Conservation (phyloP, 2,888 invertebrate genomes). For the Eulithis testata region DNA sequence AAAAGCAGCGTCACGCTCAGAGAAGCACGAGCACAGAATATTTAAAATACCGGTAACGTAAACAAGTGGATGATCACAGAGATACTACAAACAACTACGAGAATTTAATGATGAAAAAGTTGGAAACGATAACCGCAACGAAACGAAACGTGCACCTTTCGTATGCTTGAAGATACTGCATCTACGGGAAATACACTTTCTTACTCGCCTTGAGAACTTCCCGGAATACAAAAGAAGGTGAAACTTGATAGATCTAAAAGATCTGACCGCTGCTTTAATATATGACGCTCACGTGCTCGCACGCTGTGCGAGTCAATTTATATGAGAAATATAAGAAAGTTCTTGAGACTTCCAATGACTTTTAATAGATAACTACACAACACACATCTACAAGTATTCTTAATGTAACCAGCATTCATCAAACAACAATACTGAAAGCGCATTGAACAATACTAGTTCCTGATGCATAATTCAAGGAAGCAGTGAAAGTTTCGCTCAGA, state of each 20-base stretch:
- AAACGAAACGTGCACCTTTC: slow-evolving; percentile 27
- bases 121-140: slow-evolving; percentile 34
- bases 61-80: slow-evolving; percentile 35
- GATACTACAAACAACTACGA: slow-evolving; percentile 30
- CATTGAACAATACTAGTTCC: slow-evolving; percentile 31
- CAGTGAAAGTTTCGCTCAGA: slow-evolving; percentile 43
- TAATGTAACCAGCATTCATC: slow-evolving; percentile 3
- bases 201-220: slow-evolving; percentile 45
- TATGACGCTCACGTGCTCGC: slow-evolving; percentile 35
- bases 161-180: slow-evolving; percentile 32
- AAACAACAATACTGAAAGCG: slow-evolving; percentile 11
- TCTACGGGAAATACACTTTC: slow-evolving; percentile 64
- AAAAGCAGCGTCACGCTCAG: slow-evolving; percentile 66
- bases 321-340: slow-evolving; percentile 20
- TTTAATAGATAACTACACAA: slow-evolving; percentile 4
- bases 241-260: slow-evolving; percentile 56
- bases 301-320: slow-evolving; percentile 24
- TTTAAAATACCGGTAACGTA: slow-evolving; percentile 47
- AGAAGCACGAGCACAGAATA: slow-evolving; percentile 57
- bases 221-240: slow-evolving; percentile 74
- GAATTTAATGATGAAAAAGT: slow-evolving; percentile 30
- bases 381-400: neutral
- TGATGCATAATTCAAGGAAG: slow-evolving; percentile 34
- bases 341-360: slow-evolving; percentile 12
- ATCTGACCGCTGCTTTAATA: slow-evolving; percentile 57